Evolutionary conservation across 2,113 vertebrate species (phyloP).

Genomic region (Vireo altiloquus): DNA sequence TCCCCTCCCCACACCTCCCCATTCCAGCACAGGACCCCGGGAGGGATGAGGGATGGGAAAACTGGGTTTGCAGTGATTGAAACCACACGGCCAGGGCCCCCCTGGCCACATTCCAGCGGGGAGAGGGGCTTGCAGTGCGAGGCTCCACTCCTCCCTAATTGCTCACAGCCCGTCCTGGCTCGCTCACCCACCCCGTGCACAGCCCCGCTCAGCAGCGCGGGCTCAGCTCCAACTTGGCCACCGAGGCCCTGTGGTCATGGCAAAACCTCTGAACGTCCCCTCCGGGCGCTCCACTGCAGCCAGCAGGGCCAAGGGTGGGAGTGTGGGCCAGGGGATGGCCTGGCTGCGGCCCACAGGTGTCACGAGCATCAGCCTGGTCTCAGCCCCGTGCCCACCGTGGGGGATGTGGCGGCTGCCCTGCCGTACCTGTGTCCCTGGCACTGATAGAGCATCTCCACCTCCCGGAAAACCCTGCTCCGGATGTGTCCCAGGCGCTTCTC

Average conservation of each 20-base stretch:
- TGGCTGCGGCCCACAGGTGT: neutral
- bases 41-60: rapidly evolving
- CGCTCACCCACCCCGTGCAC: neutral
- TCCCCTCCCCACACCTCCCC: rapidly evolving
- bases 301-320: neutral
- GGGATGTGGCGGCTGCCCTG: rapidly evolving
- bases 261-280: rapidly evolving
- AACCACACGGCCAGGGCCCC: neutral
- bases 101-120: neutral
- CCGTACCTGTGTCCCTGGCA: slow-evolving; percentile 96
- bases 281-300: neutral
- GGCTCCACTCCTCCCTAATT: neutral
- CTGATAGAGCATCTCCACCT: slow-evolving; percentile 99
- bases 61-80: neutral
- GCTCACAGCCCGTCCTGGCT: slow-evolving; percentile 15
- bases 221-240: neutral
- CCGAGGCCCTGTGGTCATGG: neutral
- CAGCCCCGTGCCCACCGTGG: rapidly evolving
- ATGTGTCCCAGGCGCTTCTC: slow-evolving; percentile 94
- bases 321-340: rapidly evolving
- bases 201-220: neutral
- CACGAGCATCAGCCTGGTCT: rapidly evolving
- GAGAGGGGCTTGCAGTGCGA: neutral
- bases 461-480: slow-evolving; percentile 91
- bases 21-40: neutral